These are phyloP conservation scores for Stichopus horrens DNA, from an alignment of 53 echinoderm and acorn worm genomes.

Conservation along the genomic window DNA sequence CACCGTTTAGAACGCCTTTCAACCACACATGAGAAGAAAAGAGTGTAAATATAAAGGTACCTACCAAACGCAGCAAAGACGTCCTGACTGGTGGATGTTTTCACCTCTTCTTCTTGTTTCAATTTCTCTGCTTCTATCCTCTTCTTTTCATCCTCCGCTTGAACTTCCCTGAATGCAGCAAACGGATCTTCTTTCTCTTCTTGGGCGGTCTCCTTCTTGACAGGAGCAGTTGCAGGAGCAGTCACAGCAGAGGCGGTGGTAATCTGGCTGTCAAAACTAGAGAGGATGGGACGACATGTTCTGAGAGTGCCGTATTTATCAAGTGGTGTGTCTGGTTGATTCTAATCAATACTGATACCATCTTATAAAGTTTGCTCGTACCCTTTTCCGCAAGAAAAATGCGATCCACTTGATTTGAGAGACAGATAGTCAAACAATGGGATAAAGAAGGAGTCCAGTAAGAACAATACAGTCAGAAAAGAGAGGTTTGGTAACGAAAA, in stretches of 20 bases:
- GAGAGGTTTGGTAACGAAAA: too few species aligned
- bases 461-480: too few species aligned
- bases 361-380: too few species aligned
- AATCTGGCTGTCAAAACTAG: background rate
- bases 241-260: background rate
- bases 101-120: slow-evolving; percentile 44
- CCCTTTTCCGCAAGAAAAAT: too few species aligned
- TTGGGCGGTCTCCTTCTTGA: slow-evolving; percentile 62
- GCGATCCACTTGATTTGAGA: too few species aligned
- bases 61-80: slow-evolving; percentile 82
- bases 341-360: too few species aligned
- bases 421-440: too few species aligned
- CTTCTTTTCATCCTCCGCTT: slow-evolving; percentile 50
- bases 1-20: too few species aligned
- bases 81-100: slow-evolving; percentile 30
- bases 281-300: background rate
- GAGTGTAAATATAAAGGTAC: slow-evolving; percentile 14
- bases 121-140: slow-evolving; percentile 66
- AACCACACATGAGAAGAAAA: too few species aligned
- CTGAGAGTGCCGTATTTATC: too few species aligned
- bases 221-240: background rate
- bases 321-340: too few species aligned
- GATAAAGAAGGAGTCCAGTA: too few species aligned
- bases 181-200: slow-evolving; percentile 60
- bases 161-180: slow-evolving; percentile 42